These are phyloP conservation scores for Mus spretus DNA, from an alignment of 2,797 vertebrate species.

Conservation along the genomic window DNA sequence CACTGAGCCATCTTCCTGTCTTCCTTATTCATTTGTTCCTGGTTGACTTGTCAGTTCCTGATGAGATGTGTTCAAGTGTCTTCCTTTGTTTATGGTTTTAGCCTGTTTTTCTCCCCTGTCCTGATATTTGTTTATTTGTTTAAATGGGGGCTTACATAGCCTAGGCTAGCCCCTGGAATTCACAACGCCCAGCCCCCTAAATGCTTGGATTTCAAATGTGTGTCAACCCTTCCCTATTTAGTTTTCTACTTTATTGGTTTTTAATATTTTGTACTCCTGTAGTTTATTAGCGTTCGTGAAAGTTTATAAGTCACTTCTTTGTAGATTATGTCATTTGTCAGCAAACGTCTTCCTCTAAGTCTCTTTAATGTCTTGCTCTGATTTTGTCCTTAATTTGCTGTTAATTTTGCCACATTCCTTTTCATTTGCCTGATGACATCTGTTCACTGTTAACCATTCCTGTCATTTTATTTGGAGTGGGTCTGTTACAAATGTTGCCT, in stretches of 20 bases:
- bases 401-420: constrained; percentile 68
- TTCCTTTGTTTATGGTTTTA: constrained; percentile 48
- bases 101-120: not conserved
- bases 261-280: constrained; percentile 39
- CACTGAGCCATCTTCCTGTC: not conserved
- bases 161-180: not conserved
- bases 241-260: not conserved
- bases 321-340: constrained; percentile 42
- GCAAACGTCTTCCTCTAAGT: constrained; percentile 46
- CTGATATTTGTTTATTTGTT: not conserved
- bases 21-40: constrained; percentile 4
- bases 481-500: constrained; percentile 55
- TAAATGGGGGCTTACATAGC: not conserved
- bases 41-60: constrained; percentile 34
- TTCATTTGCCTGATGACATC: constrained; percentile 57
- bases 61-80: not conserved
- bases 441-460: constrained; percentile 53
- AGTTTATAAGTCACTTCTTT: constrained; percentile 69
- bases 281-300: constrained; percentile 55
- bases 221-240: not conserved
- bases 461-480: constrained; percentile 58
- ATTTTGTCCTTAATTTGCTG: constrained; percentile 72
- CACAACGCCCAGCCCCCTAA: not conserved
- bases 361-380: constrained; percentile 30
- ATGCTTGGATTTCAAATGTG: not conserved